Percentiles rank a stretch among this genome's conserved stretches.
Conservation (phyloP, 1,140 invertebrate species). For the Theocolax elegans region DNA sequence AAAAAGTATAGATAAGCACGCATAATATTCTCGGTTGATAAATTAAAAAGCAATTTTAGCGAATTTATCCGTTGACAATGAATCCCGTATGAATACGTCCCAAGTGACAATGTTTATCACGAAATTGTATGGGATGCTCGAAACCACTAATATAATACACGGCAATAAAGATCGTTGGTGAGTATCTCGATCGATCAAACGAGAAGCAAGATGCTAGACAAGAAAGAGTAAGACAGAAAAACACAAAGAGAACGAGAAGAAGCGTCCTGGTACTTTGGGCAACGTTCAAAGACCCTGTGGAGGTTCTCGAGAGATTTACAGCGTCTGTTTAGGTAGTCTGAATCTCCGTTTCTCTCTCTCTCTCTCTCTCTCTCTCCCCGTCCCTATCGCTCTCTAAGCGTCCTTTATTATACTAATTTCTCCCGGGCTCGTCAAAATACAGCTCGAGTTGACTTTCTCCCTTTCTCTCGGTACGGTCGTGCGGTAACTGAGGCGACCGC, state of each 20-base stretch:
- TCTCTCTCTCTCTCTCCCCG: not conserved
- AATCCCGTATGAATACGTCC: too few species aligned
- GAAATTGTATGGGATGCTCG: not conserved
- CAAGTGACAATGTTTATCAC: too few species aligned
- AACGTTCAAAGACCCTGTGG: conserved; percentile 47
- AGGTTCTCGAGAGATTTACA: conserved; percentile 59
- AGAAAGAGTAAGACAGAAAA: not conserved
- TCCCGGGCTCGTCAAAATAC: conserved; percentile 64
- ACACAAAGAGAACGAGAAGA: not conserved
- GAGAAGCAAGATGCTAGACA: conserved; percentile 26
- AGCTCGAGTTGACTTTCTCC: conserved; percentile 48
- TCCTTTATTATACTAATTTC: conserved; percentile 69
- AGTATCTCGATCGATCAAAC: conserved; percentile 56
- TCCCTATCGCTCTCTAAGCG: too few species aligned
- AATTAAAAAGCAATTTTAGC: too few species aligned
- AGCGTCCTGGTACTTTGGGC: conserved; percentile 5
- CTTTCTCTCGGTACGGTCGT: not conserved
- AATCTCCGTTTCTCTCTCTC: conserved; percentile 1
- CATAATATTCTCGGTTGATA: too few species aligned
- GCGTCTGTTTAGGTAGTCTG: conserved; percentile 59
- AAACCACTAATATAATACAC: not conserved
- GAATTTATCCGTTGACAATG: too few species aligned
- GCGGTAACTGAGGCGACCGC: not conserved
- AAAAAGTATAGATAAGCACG: too few species aligned
- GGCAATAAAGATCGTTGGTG: conserved; percentile 55